Base-by-base conservation (phyloP, 2,113 vertebrate genomes). In the Elephantulus edwardii region DNA sequence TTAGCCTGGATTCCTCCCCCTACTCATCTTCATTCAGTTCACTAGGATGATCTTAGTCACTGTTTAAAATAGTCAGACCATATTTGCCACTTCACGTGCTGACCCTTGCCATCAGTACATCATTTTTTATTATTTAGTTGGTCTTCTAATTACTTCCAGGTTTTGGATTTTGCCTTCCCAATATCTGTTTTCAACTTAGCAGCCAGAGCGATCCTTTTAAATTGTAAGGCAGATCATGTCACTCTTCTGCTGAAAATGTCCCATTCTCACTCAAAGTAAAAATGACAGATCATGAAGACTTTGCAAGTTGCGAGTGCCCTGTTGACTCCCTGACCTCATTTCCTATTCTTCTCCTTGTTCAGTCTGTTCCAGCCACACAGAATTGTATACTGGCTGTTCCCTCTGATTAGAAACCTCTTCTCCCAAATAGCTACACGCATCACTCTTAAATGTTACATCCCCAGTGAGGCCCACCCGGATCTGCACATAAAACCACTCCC, bases 221-320 rank as follows among this genome's bases (percentile, higher is more conserved):
- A 54, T 78, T 79, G 4, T 56, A 52, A 90, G 66, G 20, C 28
- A 24, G 71, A 79, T 12, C 28, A 5, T 83, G 28, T 80, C 54
- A 80, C 26, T 84, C 19, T 26, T 19, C 28, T 68, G 28, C 35
- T 70, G 42, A 91, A 94, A 95, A 64, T 68, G 20, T 46, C 16
- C 11, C 19, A 26, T 94, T 16, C n/a, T 78, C 30, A 54, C 44
- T 82, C 35, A 40, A 44, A 77, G 75, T 91, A 26, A 88, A 93
- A 83, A 74, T 28, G 48, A 58, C 58, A 35, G 40, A 46, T 76
- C 26, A 72, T 0, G 58, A 26, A 52, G 26, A 79, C 14, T 5
- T 14, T 83, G 14, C 20, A 44, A 66, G 48, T 28, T 77, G 68
- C 48, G 22, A 24, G n/a, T 66, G 40, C 22, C 38, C 16, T 81